Evolutionary conservation across 2,888 invertebrate genomes (phyloP).

Genomic region (Drosophila cracens): DNA sequence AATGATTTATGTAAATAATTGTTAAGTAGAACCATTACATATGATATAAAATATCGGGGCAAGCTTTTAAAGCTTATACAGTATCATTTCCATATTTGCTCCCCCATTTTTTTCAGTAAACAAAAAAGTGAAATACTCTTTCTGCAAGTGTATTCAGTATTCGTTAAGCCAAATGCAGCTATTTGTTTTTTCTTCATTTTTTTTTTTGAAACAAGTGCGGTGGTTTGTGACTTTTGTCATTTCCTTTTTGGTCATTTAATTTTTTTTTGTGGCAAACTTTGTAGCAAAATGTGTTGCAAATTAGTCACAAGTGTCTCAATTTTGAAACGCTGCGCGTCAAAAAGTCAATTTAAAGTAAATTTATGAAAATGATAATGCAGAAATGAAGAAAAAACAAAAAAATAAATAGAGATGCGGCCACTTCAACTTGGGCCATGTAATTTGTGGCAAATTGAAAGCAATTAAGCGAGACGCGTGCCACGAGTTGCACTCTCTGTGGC

Average conservation of each 20-base stretch:
- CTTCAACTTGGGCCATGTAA: slow-evolving; percentile 46
- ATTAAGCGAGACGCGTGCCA: slow-evolving; percentile 63
- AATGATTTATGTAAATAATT: background rate
- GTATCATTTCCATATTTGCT: background rate
- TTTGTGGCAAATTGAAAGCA: slow-evolving; percentile 76
- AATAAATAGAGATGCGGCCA: slow-evolving; percentile 17
- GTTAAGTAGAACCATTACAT: background rate
- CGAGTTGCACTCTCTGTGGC: slow-evolving; percentile 15
- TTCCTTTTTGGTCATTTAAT: slow-evolving; percentile 53
- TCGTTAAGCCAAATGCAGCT: background rate
- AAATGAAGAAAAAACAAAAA: background rate
- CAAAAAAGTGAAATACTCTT: background rate
- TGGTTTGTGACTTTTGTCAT: slow-evolving; percentile 64
- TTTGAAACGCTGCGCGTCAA: slow-evolving; percentile 39
- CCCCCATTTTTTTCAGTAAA: background rate
- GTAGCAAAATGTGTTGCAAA: slow-evolving; percentile 67
- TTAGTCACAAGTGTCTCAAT: slow-evolving; percentile 72
- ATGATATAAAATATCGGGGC: background rate
- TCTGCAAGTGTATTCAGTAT: background rate
- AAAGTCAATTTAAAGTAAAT: slow-evolving; percentile 66
- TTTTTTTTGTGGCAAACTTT: slow-evolving; percentile 43
- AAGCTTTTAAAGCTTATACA: background rate
- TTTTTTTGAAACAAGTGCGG: slow-evolving; percentile 31
- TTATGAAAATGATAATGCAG: slow-evolving; percentile 55
- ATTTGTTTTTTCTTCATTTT: background rate